phyloP scores from a whole-genome alignment of 1,140 invertebrate genomes.

The Drosophila erecta region DNA sequence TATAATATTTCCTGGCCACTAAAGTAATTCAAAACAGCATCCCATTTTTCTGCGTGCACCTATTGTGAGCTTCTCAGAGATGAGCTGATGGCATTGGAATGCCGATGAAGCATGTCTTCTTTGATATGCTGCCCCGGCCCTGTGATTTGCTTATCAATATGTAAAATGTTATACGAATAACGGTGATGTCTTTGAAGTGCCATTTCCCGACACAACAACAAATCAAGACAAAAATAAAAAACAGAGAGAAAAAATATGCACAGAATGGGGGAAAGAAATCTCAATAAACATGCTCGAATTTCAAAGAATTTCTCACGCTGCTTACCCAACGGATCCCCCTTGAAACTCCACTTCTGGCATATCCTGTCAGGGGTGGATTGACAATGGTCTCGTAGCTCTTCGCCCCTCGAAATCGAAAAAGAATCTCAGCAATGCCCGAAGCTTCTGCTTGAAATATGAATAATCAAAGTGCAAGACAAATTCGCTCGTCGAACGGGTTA shows the following conservation, averaged over 20 bases:
- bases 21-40: too few species aligned
- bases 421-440: conserved; percentile 62
- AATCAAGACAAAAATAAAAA: conserved; percentile 24
- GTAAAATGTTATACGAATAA: conserved; percentile 51
- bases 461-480: conserved; percentile 37
- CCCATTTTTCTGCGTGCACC: conserved; percentile 6
- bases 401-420: conserved; percentile 14
- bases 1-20: too few species aligned
- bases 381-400: conserved; percentile 51
- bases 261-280: conserved; percentile 17
- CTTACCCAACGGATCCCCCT: conserved; percentile 48
- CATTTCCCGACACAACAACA: conserved; percentile 33
- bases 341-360: conserved; percentile 44
- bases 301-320: conserved; percentile 82
- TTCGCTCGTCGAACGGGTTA: conserved; percentile 64
- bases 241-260: conserved; percentile 7
- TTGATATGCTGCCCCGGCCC: conserved; percentile 24
- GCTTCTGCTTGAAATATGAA: conserved; percentile 47
- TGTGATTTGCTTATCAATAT: conserved; percentile 61
- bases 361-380: conserved; percentile 64
- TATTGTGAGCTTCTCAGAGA: conserved; percentile 22
- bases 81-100: conserved; percentile 53
- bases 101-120: conserved; percentile 48
- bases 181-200: conserved; percentile 52
- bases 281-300: conserved; percentile 69